A percentile compares a stretch with the other conserved stretches of the same genome.
These are phyloP conservation scores for Linurgus olivaceus DNA, from an alignment of 2,797 vertebrate genomes.

Conservation along the genomic window DNA sequence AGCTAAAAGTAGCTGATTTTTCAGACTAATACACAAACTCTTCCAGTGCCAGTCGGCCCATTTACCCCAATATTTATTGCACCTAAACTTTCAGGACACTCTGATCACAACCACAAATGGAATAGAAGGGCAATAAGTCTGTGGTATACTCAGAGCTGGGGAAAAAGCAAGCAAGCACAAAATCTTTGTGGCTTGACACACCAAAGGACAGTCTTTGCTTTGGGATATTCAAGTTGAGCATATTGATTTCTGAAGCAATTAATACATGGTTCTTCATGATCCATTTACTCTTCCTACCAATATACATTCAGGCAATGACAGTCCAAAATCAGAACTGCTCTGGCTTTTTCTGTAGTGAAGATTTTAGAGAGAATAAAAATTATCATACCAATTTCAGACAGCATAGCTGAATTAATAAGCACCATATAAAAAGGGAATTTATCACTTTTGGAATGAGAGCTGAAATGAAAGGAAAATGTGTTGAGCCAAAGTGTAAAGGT, in stretches of 20 bases:
- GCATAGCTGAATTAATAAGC: not conserved
- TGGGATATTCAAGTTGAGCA: constrained; percentile 4
- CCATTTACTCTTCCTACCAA: constrained; percentile 22
- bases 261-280: not conserved
- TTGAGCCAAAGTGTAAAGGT: not conserved
- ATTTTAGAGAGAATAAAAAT: not conserved
- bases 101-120: not conserved
- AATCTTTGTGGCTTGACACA: not conserved
- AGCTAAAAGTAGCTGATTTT: not conserved
- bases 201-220: constrained; percentile 33
- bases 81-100: not conserved
- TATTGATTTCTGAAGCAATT: constrained; percentile 58
- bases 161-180: not conserved
- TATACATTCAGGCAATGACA: not conserved
- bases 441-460: not conserved
- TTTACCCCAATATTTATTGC: not conserved
- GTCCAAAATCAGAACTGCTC: not conserved
- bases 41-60: not conserved
- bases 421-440: not conserved
- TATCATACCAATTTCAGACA: not conserved
- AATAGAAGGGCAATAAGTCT: not conserved
- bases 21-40: not conserved
- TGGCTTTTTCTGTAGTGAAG: not conserved
- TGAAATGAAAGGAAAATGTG: not conserved
- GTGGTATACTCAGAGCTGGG: not conserved